Conservation (phyloP, 92 coral and sea anemone species). For the Diadumene lineata region DNA sequence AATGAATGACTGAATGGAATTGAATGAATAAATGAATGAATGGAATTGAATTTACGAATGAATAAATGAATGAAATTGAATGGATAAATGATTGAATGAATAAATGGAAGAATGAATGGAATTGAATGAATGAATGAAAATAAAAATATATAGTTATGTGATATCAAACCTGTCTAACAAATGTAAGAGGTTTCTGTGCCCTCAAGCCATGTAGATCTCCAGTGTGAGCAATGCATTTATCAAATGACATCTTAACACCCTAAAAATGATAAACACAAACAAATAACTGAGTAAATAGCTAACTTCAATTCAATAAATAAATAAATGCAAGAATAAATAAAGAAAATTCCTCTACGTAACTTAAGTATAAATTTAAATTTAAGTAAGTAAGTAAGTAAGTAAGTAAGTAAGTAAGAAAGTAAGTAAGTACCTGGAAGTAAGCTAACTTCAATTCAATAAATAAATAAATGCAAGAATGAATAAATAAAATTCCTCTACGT, state of each 20-base stretch:
- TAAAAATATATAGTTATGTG: too few relatives aligned
- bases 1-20: neutral
- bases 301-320: too few relatives aligned
- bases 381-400: too few relatives aligned
- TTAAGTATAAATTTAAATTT: too few relatives aligned
- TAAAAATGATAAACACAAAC: constrained; percentile 13
- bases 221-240: constrained; percentile 53
- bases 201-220: constrained; percentile 86
- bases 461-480: too few relatives aligned
- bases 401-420: too few relatives aligned
- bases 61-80: neutral
- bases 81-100: neutral
- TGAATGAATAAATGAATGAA: neutral
- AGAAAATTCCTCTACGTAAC: too few relatives aligned
- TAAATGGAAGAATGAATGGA: neutral
- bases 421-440: too few relatives aligned
- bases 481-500: too few relatives aligned
- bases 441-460: too few relatives aligned
- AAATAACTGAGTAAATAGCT: too few relatives aligned
- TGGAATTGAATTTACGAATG: neutral
- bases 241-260: constrained; percentile 77
- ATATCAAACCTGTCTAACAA: constrained; percentile 66
- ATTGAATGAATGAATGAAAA: neutral
- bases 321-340: too few relatives aligned
- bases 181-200: constrained; percentile 67